Base-by-base conservation (phyloP, 2,113 vertebrate genomes). In the Chascanopsetta lugubris region DNA sequence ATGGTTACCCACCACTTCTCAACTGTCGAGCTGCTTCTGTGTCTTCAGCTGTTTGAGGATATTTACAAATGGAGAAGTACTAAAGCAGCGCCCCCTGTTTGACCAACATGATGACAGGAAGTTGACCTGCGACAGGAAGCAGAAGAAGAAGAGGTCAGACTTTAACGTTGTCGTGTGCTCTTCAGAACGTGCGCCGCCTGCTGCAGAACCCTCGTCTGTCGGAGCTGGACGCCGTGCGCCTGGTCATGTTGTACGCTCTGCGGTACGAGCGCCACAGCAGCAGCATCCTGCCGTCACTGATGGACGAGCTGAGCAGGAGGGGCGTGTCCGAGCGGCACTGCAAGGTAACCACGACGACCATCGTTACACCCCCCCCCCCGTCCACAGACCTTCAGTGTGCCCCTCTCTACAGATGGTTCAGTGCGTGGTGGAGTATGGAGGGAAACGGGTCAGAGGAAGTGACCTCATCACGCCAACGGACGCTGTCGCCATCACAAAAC, bases 401-500 rank as follows among this genome's bases (percentile, higher is more conserved):
- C n/a, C n/a, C n/a, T n/a, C n/a, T n/a, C n/a, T n/a, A n/a, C 75
- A 98, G 97, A 92, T 99, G 25, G 95, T 99, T 70, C 91, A 94
- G 12, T 89, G 93, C 0, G 81, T 97, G 47, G 89, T 98, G 60
- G 97, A 97, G 57, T 99, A 98, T 0, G 97, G 97, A 15, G 97
- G 97, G 29, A 98, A 98, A 51, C 81, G 96, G 4, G 91, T 94
- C 2, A 90, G 96, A 83, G 95, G 95, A 89, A 97, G 94, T 46
- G 97, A 99, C 86, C 96, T 98, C 40, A 94, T 98, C 84, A 91
- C 93, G 3, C 92, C 96, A 2, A 96, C 95, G 67, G 97, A 99
- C 0, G 96, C 97, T 0, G 95, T 99, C 3, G 92, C 97, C 72
- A 97, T 99, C 82, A 99, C 97, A 66, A 99, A 99, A 18, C 97